These are phyloP conservation scores for Resseliella maxima DNA, from an alignment of 2,888 invertebrate species.

Conservation along the genomic window DNA sequence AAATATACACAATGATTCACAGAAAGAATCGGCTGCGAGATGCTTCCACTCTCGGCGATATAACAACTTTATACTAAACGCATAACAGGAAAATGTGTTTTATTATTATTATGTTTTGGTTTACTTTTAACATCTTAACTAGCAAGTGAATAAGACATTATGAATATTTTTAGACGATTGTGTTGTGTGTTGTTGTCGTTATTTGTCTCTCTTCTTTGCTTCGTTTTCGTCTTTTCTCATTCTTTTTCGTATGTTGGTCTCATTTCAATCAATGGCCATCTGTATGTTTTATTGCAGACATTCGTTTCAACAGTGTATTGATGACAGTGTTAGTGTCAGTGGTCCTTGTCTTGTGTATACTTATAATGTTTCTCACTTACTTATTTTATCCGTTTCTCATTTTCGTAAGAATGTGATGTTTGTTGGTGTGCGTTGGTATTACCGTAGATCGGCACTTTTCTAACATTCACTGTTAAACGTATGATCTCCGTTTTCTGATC, in stretches of 20 bases:
- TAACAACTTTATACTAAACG: conserved; percentile 55
- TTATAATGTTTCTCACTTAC: not conserved
- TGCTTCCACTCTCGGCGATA: conserved; percentile 54
- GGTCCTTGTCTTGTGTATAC: conserved; percentile 21
- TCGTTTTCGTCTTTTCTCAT: conserved; percentile 28
- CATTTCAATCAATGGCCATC: not conserved
- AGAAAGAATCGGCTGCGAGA: not conserved
- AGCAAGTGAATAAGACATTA: conserved; percentile 56
- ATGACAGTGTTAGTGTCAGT: not conserved
- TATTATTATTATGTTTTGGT: conserved; percentile 56
- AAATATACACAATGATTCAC: not conserved
- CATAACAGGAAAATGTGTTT: conserved; percentile 38
- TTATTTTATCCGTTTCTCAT: conserved; percentile 22
- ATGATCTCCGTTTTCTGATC: not conserved
- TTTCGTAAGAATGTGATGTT: conserved; percentile 1
- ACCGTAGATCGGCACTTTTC: not conserved
- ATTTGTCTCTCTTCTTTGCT: not conserved
- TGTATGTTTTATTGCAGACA: not conserved
- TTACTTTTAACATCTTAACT: conserved; percentile 56
- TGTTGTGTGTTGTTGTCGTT: not conserved
- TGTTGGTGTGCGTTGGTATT: not conserved
- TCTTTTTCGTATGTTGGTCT: not conserved
- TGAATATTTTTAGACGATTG: conserved; percentile 55
- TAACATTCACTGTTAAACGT: not conserved
- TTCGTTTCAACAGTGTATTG: not conserved